Percentiles rank a stretch among this genome's conserved stretches.
phyloP scores from a whole-genome alignment of 1,140 invertebrate species.

The Pogonomyrmex barbatus region DNA sequence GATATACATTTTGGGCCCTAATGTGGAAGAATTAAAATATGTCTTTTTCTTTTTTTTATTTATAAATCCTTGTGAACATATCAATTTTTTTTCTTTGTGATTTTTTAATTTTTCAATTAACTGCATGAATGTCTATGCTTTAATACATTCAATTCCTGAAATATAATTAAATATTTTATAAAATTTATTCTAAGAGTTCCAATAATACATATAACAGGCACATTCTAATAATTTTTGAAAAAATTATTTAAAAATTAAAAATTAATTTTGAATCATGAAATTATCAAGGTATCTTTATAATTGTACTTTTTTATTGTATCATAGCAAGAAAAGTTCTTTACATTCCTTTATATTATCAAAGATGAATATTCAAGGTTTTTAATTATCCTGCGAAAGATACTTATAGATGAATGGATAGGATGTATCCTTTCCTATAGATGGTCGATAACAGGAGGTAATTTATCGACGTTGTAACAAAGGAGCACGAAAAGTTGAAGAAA shows the following conservation, averaged over 20 bases:
- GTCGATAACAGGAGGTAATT: slow-evolving; percentile 35
- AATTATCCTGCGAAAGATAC: slow-evolving; percentile 14
- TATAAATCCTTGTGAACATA: background rate
- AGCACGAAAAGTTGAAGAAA: background rate
- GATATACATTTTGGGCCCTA: slow-evolving; percentile 1
- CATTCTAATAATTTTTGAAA: background rate
- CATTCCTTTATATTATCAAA: background rate
- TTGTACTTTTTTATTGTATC: background rate
- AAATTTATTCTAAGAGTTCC: background rate
- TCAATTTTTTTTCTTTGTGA: background rate
- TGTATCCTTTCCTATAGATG: slow-evolving; percentile 4
- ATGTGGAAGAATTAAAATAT: slow-evolving; percentile 1
- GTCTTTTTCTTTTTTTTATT: background rate
- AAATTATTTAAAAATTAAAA: background rate
- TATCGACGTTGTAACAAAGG: slow-evolving; percentile 7
- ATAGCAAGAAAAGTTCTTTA: background rate
- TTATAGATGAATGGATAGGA: slow-evolving; percentile 32
- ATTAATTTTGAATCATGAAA: background rate
- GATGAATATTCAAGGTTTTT: background rate
- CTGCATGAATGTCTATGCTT: background rate
- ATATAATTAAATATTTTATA: background rate
- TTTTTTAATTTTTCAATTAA: background rate
- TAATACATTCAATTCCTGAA: background rate
- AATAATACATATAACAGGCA: background rate
- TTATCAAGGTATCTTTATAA: background rate